Evolutionary conservation across 2,113 vertebrate genomes (phyloP).

Genomic region (Oreochromis niloticus): DNA sequence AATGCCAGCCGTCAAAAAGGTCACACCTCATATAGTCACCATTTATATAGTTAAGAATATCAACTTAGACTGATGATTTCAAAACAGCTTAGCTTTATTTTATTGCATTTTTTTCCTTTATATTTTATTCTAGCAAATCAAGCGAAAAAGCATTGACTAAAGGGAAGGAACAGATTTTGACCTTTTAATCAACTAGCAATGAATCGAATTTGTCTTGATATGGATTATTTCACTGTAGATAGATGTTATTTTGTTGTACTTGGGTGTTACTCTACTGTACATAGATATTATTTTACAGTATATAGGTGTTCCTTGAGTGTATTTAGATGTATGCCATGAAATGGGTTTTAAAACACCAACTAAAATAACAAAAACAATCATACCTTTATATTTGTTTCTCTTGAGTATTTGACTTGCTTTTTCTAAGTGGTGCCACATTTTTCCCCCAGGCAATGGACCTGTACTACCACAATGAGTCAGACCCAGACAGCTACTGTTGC

Average conservation of each 20-base stretch:
- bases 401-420: not conserved
- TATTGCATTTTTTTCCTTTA: not conserved
- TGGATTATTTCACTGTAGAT: not conserved
- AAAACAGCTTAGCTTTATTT: not conserved
- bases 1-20: not conserved
- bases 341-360: not conserved
- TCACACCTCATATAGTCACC: not conserved
- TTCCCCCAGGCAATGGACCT: constrained; percentile 74
- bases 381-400: not conserved
- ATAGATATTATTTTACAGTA: not conserved
- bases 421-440: constrained; percentile 4
- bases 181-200: not conserved
- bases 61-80: not conserved
- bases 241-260: not conserved
- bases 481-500: constrained; percentile 72
- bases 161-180: not conserved
- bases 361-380: not conserved
- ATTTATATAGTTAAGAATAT: not conserved
- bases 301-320: not conserved
- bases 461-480: constrained; percentile 73
- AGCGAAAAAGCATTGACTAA: not conserved
- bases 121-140: not conserved
- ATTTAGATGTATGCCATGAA: not conserved
- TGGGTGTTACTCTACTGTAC: not conserved
- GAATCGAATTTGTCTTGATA: not conserved